Base-by-base conservation (phyloP, 2,797 vertebrate genomes). In the Sebastes steindachneri region DNA sequence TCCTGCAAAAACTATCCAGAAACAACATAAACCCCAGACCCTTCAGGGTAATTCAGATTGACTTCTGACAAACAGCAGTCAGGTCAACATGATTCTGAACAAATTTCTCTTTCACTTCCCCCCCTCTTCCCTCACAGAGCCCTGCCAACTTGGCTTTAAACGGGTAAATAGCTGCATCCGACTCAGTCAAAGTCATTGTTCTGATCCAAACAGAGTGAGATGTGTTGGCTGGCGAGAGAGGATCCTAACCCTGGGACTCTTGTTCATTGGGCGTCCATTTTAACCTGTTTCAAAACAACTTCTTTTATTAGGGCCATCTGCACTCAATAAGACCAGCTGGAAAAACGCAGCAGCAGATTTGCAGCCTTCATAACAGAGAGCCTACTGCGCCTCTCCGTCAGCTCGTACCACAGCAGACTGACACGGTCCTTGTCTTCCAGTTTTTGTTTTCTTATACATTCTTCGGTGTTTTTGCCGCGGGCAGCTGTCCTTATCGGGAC, bases 251-350 rank as follows among this genome's bases (percentile, higher is more conserved):
- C 69, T 28, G 55, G 62, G 41, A 60, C 75, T 72, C 28, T 31
- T 41, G 59, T 79, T 85, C 33, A n/a, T 9, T 28, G 33, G 68
- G 28, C 35, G 28, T 72, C 71, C 83, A 80, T 78, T 80, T 71
- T 68, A 91, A 83, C 79, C 87, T 66, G 72, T 82, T 90, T 87
- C 81, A 86, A 78, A 92, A 88, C 87, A 90, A 59, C 88, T 77
- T 87, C 83, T 89, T 90, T 85, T 83, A 86, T 85, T 77, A 77
- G 80, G 80, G 45, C 69, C 90, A 91, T 89, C 89, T 93, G 89
- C 78, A 71, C 73, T 72, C 73, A 80, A 86, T 85, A 8, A 82
- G 75, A 62, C n/a, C 86, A 89, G 90, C 88, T 93, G 90, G 83
- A 79, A 55, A 59, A 88, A 69, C 55, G 66, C 62, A 64, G 76